A percentile compares a stretch with the other conserved stretches of the same genome.
Evolutionary conservation across 1,140 invertebrate species (phyloP).

Genomic region (Leucophenga varia): DNA sequence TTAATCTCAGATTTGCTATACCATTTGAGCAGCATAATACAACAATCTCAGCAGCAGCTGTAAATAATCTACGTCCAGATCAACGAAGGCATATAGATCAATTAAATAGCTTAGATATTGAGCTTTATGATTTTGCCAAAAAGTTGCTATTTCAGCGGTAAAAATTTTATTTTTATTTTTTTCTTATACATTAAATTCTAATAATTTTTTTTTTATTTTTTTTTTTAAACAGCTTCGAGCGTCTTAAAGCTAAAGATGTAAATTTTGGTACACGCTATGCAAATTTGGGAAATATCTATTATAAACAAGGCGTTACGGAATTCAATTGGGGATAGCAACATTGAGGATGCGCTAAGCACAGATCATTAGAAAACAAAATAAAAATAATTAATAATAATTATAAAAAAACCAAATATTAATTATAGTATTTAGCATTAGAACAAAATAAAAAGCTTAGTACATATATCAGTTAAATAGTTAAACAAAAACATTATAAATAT

Average conservation of each 20-base stretch:
- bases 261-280: constrained; percentile 79
- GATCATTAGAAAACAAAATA: constrained; percentile 43
- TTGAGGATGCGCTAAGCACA: constrained; percentile 67
- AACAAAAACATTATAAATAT: constrained; percentile 6
- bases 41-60: constrained; percentile 76
- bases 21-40: constrained; percentile 89
- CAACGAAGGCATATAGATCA: constrained; percentile 75
- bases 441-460: constrained; percentile 14
- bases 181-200: not conserved
- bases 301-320: constrained; percentile 70
- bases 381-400: constrained; percentile 40
- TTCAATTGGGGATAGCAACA: constrained; percentile 85
- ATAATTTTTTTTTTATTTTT: constrained; percentile 1
- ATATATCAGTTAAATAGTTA: constrained; percentile 8
- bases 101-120: constrained; percentile 86
- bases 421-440: constrained; percentile 32
- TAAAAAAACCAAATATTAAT: constrained; percentile 42
- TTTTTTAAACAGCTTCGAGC: constrained; percentile 66
- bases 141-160: constrained; percentile 78
- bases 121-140: constrained; percentile 93
- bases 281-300: constrained; percentile 74
- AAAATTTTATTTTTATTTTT: too few species aligned
- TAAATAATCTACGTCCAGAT: constrained; percentile 70
- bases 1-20: constrained; percentile 85
- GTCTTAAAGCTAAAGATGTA: constrained; percentile 73